Evolutionary conservation across 2,888 invertebrate species (phyloP).

Genomic region (Erebia epiphron): DNA sequence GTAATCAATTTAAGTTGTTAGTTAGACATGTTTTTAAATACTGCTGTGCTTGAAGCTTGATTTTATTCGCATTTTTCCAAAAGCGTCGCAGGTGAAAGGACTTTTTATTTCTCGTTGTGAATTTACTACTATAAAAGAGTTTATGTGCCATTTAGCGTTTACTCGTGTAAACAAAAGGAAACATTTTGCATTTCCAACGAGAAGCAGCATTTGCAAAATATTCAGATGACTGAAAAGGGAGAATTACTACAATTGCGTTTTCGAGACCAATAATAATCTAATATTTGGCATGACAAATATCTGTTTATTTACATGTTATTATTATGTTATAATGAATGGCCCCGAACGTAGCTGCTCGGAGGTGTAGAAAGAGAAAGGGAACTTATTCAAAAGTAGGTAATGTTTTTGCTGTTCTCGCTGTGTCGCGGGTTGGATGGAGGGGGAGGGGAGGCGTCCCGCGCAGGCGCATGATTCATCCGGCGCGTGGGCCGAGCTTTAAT

Average conservation of each 20-base stretch:
- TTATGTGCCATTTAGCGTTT: conserved; percentile 70
- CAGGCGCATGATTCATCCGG: conserved; percentile 74
- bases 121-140: conserved; percentile 71
- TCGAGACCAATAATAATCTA: not conserved
- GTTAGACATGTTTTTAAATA: not conserved
- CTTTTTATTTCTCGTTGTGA: conserved; percentile 66
- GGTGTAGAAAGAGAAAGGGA: conserved; percentile 82
- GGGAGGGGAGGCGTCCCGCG: conserved; percentile 37
- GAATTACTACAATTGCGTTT: not conserved
- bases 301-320: conserved; percentile 31
- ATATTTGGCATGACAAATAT: not conserved
- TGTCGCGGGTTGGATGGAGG: conserved; percentile 55
- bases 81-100: conserved; percentile 66
- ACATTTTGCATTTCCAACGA: conserved; percentile 53
- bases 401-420: conserved; percentile 76
- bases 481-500: conserved; percentile 79
- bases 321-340: conserved; percentile 63
- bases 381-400: conserved; percentile 82
- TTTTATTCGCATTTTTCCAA: conserved; percentile 44
- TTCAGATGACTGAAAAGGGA: not conserved
- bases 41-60: conserved; percentile 29
- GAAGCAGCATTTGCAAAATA: conserved; percentile 53
- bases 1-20: not conserved
- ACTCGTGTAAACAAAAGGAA: conserved; percentile 54
- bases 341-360: conserved; percentile 57